These are phyloP conservation scores for Heliconius hermathena DNA, from an alignment of 1,140 invertebrate species.

Conservation along the genomic window DNA sequence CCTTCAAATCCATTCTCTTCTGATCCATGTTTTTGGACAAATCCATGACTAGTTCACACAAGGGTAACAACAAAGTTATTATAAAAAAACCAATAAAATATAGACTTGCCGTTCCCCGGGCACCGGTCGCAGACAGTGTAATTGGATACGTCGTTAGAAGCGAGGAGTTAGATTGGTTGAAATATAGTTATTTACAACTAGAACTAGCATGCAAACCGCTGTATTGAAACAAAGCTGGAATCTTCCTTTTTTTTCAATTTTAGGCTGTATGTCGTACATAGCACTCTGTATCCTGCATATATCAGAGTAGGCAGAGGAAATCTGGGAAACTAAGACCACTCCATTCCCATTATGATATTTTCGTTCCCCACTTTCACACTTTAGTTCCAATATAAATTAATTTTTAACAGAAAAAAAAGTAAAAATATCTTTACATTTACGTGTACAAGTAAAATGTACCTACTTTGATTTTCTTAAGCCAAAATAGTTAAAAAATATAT, in stretches of 20 bases:
- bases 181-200: slow-evolving; percentile 1
- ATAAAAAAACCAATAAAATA: background rate
- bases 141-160: background rate
- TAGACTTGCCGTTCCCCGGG: background rate
- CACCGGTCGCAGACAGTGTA: background rate
- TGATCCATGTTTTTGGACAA: too few species aligned
- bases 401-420: too few species aligned
- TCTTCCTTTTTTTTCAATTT: too few species aligned
- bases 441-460: too few species aligned
- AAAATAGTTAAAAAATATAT: too few species aligned
- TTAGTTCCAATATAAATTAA: too few species aligned
- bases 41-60: background rate
- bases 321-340: too few species aligned
- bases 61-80: background rate
- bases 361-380: background rate
- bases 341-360: background rate
- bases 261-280: background rate
- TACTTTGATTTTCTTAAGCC: too few species aligned
- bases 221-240: background rate
- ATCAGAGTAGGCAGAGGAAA: background rate
- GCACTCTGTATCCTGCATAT: background rate
- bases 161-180: background rate
- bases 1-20: too few species aligned
- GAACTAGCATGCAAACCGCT: background rate
- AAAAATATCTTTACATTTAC: too few species aligned